Conservation (phyloP, 2,888 invertebrate species). For the Cerceris ruficornis region DNA sequence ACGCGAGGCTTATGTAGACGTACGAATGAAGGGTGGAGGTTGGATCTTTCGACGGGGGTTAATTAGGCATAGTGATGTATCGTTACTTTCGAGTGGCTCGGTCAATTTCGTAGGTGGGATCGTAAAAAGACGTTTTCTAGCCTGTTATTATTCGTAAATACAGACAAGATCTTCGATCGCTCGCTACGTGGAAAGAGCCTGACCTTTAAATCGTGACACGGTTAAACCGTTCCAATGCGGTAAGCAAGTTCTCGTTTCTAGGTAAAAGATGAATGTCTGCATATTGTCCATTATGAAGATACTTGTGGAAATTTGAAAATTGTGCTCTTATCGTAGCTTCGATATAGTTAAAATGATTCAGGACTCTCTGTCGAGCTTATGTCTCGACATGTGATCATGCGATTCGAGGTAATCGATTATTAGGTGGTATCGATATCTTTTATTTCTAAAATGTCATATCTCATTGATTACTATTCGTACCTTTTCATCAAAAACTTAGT, state of each 20-base stretch:
- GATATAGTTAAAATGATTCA: no score
- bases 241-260: conserved; percentile 36
- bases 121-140: conserved; percentile 12
- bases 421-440: no score
- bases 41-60: no score
- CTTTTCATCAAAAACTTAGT: no score
- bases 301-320: conserved; percentile 8
- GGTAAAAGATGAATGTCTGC: conserved; percentile 40
- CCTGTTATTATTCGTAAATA: conserved; percentile 43
- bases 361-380: no score
- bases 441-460: no score
- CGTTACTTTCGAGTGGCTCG: no score
- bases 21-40: background rate
- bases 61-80: no score
- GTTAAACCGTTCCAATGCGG: conserved; percentile 52
- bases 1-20: background rate
- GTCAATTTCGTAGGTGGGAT: background rate
- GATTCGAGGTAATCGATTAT: no score
- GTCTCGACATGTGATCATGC: no score
- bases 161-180: conserved; percentile 57
- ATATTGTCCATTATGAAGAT: conserved; percentile 9
- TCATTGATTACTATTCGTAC: no score
- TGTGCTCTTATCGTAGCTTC: conserved; percentile 1
- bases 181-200: conserved; percentile 61
- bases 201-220: conserved; percentile 65